Evolutionary conservation across 2,888 invertebrate species (phyloP).

Genomic region (Mystacides longicornis): DNA sequence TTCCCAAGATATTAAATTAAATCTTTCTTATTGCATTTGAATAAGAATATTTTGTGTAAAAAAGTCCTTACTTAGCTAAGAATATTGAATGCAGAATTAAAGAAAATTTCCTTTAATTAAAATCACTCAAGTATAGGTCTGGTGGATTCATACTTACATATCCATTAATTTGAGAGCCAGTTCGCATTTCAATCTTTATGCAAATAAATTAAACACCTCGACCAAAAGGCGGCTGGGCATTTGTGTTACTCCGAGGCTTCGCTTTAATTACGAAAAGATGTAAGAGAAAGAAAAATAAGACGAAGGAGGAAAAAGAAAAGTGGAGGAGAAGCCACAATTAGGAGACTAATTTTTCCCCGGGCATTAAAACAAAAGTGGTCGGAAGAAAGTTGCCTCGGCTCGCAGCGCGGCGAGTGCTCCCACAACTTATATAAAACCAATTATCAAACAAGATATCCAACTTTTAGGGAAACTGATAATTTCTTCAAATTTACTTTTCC

Average conservation of each 20-base stretch:
- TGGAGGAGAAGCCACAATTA: conserved; percentile 23
- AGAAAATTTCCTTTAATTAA: conserved; percentile 4
- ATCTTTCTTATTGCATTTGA: too few relatives aligned
- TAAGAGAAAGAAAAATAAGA: neutral
- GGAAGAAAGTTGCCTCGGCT: conserved; percentile 21
- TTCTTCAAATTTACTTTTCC: conserved; percentile 25
- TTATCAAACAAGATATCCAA: conserved; percentile 22
- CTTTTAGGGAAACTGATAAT: conserved; percentile 24
- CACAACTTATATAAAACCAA: conserved; percentile 24
- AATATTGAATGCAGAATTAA: neutral
- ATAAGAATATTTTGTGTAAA: too few relatives aligned
- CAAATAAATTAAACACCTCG: conserved; percentile 18
- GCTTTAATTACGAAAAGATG: conserved; percentile 24
- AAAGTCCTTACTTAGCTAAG: too few relatives aligned
- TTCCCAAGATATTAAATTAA: too few relatives aligned
- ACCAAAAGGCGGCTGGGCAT: neutral
- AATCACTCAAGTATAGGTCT: neutral
- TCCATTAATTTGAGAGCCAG: conserved; percentile 16
- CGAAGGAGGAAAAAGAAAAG: conserved; percentile 7
- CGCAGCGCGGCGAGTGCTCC: conserved; percentile 7
- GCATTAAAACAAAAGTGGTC: conserved; percentile 20
- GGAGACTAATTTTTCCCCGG: conserved; percentile 22
- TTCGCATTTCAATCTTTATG: conserved; percentile 19
- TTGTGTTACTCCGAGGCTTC: neutral
- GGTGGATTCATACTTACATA: conserved; percentile 1